These are phyloP conservation scores for Xiphophorus birchmanni DNA, from an alignment of 2,797 vertebrate genomes.

Conservation along the genomic window DNA sequence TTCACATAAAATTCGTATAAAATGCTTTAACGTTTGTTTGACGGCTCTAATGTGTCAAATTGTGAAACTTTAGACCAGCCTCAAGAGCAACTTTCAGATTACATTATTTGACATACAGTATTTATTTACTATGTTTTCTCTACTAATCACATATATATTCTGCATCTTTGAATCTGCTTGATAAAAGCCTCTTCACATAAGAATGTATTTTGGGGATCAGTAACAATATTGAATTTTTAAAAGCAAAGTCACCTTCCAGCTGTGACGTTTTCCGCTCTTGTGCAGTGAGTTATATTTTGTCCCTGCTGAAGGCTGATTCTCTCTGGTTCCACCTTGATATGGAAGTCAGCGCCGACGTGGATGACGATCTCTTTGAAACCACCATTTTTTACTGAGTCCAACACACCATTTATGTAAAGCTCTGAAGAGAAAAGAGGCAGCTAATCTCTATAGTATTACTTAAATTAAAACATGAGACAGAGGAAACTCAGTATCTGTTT, in stretches of 20 bases:
- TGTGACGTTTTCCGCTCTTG: not conserved
- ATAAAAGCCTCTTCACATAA: not conserved
- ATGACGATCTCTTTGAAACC: slow-evolving; percentile 71
- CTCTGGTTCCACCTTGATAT: slow-evolving; percentile 41
- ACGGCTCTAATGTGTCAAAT: not conserved
- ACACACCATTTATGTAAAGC: slow-evolving; percentile 69
- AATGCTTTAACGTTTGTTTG: not conserved
- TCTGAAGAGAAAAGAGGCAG: slow-evolving; percentile 39
- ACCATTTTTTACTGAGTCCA: slow-evolving; percentile 8
- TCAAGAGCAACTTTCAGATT: not conserved
- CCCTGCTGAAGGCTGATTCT: slow-evolving; percentile 39
- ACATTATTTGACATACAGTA: not conserved
- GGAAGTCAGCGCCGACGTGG: slow-evolving; percentile 29
- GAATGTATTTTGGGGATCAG: not conserved
- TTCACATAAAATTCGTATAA: not conserved
- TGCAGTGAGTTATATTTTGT: not conserved
- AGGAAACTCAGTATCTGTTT: not conserved
- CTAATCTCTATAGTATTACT: not conserved
- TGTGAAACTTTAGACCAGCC: not conserved
- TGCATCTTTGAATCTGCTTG: not conserved
- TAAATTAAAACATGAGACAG: not conserved
- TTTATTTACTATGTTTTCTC: not conserved
- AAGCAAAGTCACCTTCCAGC: slow-evolving; percentile 57
- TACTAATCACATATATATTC: not conserved
- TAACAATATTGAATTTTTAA: not conserved